A percentile compares a stretch with the other conserved stretches of the same genome.
Conservation (phyloP, 2,888 invertebrate genomes). For the Patella depressa region DNA sequence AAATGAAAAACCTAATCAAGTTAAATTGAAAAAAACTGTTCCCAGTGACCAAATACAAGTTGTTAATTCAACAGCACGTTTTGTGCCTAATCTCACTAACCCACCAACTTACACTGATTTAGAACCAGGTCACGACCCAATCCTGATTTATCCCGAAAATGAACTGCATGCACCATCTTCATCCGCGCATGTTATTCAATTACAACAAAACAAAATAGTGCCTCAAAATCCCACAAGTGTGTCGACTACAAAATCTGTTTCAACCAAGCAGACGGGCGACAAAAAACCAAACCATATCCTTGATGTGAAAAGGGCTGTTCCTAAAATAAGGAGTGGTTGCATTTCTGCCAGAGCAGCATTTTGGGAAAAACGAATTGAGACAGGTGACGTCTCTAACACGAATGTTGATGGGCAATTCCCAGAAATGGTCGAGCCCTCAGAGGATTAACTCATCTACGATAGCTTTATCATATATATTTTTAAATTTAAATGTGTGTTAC, state of each 20-base stretch:
- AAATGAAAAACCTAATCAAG: background rate
- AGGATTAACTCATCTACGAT: background rate
- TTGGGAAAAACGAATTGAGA: conserved; percentile 56
- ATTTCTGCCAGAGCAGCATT: conserved; percentile 60
- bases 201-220: background rate
- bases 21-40: background rate
- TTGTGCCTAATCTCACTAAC: conserved; percentile 15
- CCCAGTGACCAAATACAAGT: background rate
- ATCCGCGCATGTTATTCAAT: background rate
- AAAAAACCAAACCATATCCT: background rate
- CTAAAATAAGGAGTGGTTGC: conserved; percentile 53
- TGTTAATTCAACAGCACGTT: background rate
- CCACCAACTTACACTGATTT: conserved; percentile 23
- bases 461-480: too few relatives aligned
- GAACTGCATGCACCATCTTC: background rate
- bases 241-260: background rate
- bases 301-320: conserved; percentile 19
- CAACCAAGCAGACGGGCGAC: background rate
- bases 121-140: conserved; percentile 29
- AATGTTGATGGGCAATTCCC: conserved; percentile 46
- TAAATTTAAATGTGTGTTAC: too few relatives aligned
- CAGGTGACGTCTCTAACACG: conserved; percentile 39
- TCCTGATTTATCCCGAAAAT: conserved; percentile 31
- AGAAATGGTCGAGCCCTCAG: conserved; percentile 45
- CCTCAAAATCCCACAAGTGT: background rate